These are phyloP conservation scores for Phyllotreta striolata DNA, from an alignment of 2,888 invertebrate genomes.

Conservation along the genomic window DNA sequence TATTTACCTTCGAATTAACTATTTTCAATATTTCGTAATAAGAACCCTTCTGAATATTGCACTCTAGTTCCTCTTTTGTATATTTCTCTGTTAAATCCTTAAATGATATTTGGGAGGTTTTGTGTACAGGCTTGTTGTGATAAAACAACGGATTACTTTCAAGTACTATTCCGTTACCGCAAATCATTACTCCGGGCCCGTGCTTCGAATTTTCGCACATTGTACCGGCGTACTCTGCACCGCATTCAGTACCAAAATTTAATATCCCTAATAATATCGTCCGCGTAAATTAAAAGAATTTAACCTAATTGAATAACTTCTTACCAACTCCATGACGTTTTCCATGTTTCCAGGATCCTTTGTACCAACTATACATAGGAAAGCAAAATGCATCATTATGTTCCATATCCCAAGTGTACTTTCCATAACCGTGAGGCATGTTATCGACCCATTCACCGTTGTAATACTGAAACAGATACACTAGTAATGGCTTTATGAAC, in stretches of 20 bases:
- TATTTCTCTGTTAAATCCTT: slow-evolving; percentile 2
- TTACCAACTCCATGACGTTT: slow-evolving; percentile 48
- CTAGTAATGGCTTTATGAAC: not conserved
- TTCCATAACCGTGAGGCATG: slow-evolving; percentile 67
- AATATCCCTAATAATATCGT: slow-evolving; percentile 53
- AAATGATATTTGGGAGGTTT: slow-evolving; percentile 7
- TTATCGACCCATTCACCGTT: slow-evolving; percentile 68
- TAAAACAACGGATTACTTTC: slow-evolving; percentile 64
- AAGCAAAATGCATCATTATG: slow-evolving; percentile 65
- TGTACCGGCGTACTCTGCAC: slow-evolving; percentile 66
- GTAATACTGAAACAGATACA: slow-evolving; percentile 62
- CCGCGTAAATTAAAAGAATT: not conserved
- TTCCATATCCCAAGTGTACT: slow-evolving; percentile 67
- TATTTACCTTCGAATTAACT: slow-evolving; percentile 26
- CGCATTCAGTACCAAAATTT: slow-evolving; percentile 64
- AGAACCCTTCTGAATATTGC: slow-evolving; percentile 1
- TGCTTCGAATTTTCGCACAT: slow-evolving; percentile 67
- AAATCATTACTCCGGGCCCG: slow-evolving; percentile 65
- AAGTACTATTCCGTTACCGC: slow-evolving; percentile 66
- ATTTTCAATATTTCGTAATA: slow-evolving; percentile 29
- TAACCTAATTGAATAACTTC: not conserved
- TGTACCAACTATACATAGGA: slow-evolving; percentile 64
- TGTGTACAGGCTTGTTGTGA: slow-evolving; percentile 62
- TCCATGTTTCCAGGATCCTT: slow-evolving; percentile 67
- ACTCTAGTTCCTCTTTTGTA: not conserved